A percentile compares a stretch with the other conserved stretches of the same genome.
These are phyloP conservation scores for Heteromyza rotundicornis DNA, from an alignment of 2,888 invertebrate genomes.

Conservation along the genomic window DNA sequence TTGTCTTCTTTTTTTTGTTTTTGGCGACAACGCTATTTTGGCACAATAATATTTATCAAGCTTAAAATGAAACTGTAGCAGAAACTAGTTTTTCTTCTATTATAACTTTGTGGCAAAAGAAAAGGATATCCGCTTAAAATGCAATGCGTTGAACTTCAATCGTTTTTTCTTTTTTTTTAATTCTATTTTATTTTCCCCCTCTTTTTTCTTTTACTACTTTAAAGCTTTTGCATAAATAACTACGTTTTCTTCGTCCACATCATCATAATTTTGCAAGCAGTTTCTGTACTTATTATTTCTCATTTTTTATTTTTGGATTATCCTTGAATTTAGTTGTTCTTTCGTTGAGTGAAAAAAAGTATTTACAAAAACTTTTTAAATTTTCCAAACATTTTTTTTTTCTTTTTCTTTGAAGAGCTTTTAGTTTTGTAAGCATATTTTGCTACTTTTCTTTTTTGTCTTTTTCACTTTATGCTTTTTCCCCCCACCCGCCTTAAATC, in stretches of 20 bases:
- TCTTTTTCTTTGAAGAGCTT: conserved; percentile 30
- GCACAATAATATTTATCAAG: conserved; percentile 45
- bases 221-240: conserved; percentile 33
- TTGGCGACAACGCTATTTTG: no score
- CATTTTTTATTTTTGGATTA: no score
- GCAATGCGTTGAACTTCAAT: no score
- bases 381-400: conserved; percentile 30
- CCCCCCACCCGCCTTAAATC: no score
- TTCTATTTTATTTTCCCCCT: no score
- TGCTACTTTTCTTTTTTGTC: not conserved
- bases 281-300: no score
- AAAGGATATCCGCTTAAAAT: no score
- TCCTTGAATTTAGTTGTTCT: conserved; percentile 14
- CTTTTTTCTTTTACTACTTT: conserved; percentile 24
- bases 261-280: conserved; percentile 6
- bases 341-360: conserved; percentile 13
- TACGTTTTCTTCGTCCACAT: conserved; percentile 19
- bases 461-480: not conserved
- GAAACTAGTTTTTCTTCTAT: conserved; percentile 11
- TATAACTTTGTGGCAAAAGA: conserved; percentile 15
- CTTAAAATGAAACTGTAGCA: conserved; percentile 37
- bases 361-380: conserved; percentile 29
- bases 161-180: no score
- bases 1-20: not conserved
- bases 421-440: conserved; percentile 9